Percentiles rank a stretch among this genome's conserved stretches.
These are phyloP conservation scores for Temnopleurus reevesii DNA, from an alignment of 53 echinoderm and acorn worm genomes.

Conservation along the genomic window DNA sequence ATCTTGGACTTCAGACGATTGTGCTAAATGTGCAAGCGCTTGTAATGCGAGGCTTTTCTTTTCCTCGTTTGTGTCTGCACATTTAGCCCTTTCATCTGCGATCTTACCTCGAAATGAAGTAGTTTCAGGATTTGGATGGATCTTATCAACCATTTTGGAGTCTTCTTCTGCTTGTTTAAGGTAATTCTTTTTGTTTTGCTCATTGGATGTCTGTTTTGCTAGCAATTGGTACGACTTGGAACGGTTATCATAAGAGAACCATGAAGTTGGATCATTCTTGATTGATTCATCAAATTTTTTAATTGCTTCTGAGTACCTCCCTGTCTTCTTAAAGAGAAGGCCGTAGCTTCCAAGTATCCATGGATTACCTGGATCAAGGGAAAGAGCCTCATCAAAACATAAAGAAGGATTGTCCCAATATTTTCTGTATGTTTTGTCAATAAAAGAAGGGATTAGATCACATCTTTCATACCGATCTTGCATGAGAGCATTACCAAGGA, in stretches of 20 bases:
- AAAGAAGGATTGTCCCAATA: slow-evolving; percentile 15
- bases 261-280: slow-evolving; percentile 1
- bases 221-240: not conserved
- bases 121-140: not conserved
- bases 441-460: not conserved
- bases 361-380: slow-evolving; percentile 26
- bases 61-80: not conserved
- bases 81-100: not conserved
- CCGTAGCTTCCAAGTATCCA: slow-evolving; percentile 44
- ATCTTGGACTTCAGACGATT: slow-evolving; percentile 14
- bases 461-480: not conserved
- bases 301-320: not conserved
- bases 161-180: not conserved
- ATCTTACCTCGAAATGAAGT: not conserved
- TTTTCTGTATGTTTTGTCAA: not conserved
- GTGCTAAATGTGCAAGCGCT: slow-evolving; percentile 8
- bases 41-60: not conserved
- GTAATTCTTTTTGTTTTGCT: not conserved
- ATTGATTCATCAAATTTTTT: not conserved
- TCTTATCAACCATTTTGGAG: not conserved
- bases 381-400: slow-evolving; percentile 24
- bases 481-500: slow-evolving; percentile 29
- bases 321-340: not conserved
- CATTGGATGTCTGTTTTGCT: not conserved
- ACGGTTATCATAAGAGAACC: slow-evolving; percentile 1